Evolutionary conservation across 92 coral and sea anemone species (phyloP).

Genomic region (Chrysogorgia sp.): DNA sequence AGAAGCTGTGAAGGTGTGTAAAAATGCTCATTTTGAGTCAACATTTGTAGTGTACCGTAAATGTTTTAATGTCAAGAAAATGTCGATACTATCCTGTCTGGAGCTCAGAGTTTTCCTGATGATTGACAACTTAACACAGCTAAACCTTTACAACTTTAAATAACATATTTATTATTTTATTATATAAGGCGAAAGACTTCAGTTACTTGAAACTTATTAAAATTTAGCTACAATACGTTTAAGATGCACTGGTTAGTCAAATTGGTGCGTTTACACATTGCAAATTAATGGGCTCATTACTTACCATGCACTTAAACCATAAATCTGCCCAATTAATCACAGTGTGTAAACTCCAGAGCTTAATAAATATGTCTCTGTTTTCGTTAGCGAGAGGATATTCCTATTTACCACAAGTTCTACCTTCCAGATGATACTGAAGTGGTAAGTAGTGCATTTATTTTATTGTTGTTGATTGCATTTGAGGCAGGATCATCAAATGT

Average conservation of each 20-base stretch:
- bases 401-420: slow-evolving; percentile 30
- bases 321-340: no score
- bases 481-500: no score
- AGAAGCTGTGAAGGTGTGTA: slow-evolving; percentile 32
- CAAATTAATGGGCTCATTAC: no score
- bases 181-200: no score
- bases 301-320: no score
- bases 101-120: not conserved
- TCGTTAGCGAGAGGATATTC: slow-evolving; percentile 4
- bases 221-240: no score
- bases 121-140: no score
- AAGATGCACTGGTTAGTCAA: no score
- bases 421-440: slow-evolving; percentile 38
- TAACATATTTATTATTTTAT: no score
- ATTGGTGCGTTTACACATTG: not conserved
- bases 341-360: no score
- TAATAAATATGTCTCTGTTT: not conserved
- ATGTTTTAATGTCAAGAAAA: not conserved
- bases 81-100: not conserved
- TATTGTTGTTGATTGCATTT: not conserved
- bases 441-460: not conserved
- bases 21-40: not conserved
- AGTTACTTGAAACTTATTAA: no score
- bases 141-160: no score
- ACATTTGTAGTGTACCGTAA: not conserved